A percentile compares a stretch with the other conserved stretches of the same genome.
Evolutionary conservation across 2,888 invertebrate genomes (phyloP).

Genomic region (Eremobia ochroleuca): DNA sequence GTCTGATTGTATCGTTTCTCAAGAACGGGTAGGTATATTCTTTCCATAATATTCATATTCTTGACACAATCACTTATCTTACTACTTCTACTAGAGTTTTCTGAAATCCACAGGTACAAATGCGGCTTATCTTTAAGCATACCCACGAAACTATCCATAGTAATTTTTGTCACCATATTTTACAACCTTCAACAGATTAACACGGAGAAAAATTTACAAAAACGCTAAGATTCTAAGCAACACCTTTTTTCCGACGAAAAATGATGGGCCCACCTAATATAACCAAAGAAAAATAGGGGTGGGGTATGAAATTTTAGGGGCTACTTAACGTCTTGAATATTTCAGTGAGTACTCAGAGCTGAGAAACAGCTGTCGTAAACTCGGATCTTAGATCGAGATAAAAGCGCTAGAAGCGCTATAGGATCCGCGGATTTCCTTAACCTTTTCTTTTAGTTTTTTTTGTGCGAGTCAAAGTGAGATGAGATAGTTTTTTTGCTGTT

Average conservation of each 20-base stretch:
- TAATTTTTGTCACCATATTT: slow-evolving; percentile 12
- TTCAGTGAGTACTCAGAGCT: slow-evolving; percentile 78
- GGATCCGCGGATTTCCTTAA: slow-evolving; percentile 7
- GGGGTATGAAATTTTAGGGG: slow-evolving; percentile 76
- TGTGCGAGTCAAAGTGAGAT: neutral
- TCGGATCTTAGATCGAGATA: slow-evolving; percentile 45
- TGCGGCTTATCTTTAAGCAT: neutral
- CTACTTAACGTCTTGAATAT: slow-evolving; percentile 82
- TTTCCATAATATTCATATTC: no score
- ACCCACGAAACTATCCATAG: neutral
- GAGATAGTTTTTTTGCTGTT: neutral
- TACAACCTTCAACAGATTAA: slow-evolving; percentile 46
- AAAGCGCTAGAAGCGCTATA: slow-evolving; percentile 48
- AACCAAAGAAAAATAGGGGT: slow-evolving; percentile 54
- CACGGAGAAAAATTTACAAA: slow-evolving; percentile 2
- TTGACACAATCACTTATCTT: neutral
- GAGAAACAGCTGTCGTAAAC: slow-evolving; percentile 79
- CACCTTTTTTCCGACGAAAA: slow-evolving; percentile 37
- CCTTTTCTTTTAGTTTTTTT: slow-evolving; percentile 19
- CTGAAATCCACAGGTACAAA: neutral
- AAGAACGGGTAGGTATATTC: no score
- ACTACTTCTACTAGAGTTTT: neutral
- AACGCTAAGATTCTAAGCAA: slow-evolving; percentile 2
- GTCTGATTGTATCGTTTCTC: no score
- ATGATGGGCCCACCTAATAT: slow-evolving; percentile 47